Evolutionary conservation across 2,888 invertebrate genomes (phyloP), one percentile per base, ranked within the genome.

Genomic region (Cantharis nigra): DNA sequence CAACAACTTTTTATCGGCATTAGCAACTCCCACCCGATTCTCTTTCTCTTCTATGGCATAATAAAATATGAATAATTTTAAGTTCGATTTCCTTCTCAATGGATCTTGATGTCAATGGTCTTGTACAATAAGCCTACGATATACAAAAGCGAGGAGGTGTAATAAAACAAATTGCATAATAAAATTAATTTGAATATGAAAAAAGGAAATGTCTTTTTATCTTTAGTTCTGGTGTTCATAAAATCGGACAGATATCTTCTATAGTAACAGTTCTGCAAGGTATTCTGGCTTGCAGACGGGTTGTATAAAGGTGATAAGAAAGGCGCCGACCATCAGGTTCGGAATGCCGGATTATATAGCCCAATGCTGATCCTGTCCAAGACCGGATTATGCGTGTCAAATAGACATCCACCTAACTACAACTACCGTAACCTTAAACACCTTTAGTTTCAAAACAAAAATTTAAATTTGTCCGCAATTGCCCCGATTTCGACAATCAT

Each of bases 281-380:
- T 79, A 74, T 76, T 73, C 71, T 76, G 30, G 78, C 71, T 76
- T 72, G 76, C 78, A 79, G 78, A 79, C 79, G 75, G 75, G 75
- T 74, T 79, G 77, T 77, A 75, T 75, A 78, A 77, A 79, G 80
- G 80, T 82, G 83, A 83, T 83, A 83, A 82, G 82, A 78, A 74
- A 77, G 83, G 83, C 83, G 83, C 83, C 83, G 81, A 79, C 82
- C 80, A 79, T 79, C 81, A 77, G 79, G 76, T 79, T 78, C 79
- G 83, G 81, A 81, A 83, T 83, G 83, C 79, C 80, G 82, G 83
- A 83, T 83, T 83, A 83, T 79, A 81, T 75, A 77, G 75, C 75
- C 77, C 77, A 71, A 70, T 79, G 76, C 76, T 79, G 78, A 79
- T 78, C 78, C 82, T 76, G 78, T 78, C 79, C 72, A 73, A 78